phyloP scores from a whole-genome alignment of 2,113 vertebrate genomes.

The Misgurnus mizolepis region DNA sequence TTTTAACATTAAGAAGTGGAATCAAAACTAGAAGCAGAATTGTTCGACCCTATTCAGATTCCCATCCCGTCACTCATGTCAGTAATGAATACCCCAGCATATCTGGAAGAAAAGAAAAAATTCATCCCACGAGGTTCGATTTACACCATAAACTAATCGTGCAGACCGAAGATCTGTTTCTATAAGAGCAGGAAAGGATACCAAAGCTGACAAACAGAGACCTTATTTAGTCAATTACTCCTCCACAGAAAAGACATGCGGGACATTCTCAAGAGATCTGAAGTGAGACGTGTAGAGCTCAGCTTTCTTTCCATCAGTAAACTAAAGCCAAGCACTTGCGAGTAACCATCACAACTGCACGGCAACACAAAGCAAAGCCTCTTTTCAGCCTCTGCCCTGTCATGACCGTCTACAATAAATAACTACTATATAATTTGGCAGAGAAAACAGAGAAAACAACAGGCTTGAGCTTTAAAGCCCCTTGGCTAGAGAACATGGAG shows the following conservation, averaged over 20 bases:
- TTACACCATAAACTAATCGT: constrained; percentile 63
- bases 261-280: background rate
- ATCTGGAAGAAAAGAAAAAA: background rate
- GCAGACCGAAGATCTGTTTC: constrained; percentile 66
- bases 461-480: constrained; percentile 52
- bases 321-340: background rate
- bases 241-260: constrained; percentile 58
- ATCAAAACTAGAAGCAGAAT: too few relatives aligned
- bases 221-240: constrained; percentile 66
- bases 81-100: background rate
- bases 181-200: constrained; percentile 29
- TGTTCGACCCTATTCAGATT: background rate
- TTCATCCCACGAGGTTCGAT: constrained; percentile 58
- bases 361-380: constrained; percentile 6
- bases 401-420: constrained; percentile 63
- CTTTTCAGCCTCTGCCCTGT: constrained; percentile 42
- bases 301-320: constrained; percentile 23
- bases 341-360: constrained; percentile 20
- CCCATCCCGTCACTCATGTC: too few relatives aligned
- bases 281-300: background rate
- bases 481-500: constrained; percentile 29
- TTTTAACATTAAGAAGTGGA: too few relatives aligned
- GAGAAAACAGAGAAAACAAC: constrained; percentile 36
- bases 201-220: constrained; percentile 65
- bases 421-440: constrained; percentile 71